Evolutionary conservation across 2,797 vertebrate species (phyloP).

Genomic region (Poeciliopsis gracilis): DNA sequence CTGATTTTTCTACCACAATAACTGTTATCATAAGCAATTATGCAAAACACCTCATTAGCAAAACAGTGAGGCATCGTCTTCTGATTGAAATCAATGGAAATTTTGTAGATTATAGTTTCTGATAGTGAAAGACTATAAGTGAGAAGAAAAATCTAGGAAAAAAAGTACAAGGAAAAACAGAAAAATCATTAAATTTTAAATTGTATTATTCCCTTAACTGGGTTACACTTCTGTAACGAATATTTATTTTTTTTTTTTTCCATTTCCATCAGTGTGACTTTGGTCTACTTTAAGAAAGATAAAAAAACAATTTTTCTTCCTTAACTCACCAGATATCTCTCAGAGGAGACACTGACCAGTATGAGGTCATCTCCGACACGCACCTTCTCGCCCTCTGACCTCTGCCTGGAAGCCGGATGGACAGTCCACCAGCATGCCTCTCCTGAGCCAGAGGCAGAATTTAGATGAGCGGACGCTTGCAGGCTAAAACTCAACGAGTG

Average conservation of each 20-base stretch:
- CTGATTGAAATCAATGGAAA: conserved; percentile 10
- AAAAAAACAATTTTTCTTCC: neutral
- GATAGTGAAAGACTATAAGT: neutral
- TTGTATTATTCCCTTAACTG: neutral
- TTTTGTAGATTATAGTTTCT: conserved; percentile 1
- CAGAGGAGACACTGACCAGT: conserved; percentile 91
- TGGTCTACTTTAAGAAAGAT: neutral
- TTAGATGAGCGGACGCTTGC: neutral
- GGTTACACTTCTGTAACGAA: neutral
- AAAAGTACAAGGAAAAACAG: neutral
- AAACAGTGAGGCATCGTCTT: neutral
- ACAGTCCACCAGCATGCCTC: conserved; percentile 98
- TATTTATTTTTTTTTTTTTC: neutral
- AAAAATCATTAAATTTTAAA: conserved; percentile 9
- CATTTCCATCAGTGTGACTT: neutral
- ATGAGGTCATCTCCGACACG: conserved; percentile 95
- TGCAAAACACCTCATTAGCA: conserved; percentile 31
- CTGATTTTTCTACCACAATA: conserved; percentile 25
- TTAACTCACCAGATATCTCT: conserved; percentile 92
- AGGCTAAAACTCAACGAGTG: neutral
- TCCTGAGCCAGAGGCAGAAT: conserved; percentile 72
- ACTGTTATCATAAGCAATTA: conserved; percentile 33
- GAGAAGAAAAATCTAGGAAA: neutral
- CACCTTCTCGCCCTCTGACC: conserved; percentile 98
- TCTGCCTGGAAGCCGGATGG: conserved; percentile 94